These are phyloP conservation scores for Bemisia tabaci DNA, from an alignment of 1,140 invertebrate genomes.

Conservation along the genomic window DNA sequence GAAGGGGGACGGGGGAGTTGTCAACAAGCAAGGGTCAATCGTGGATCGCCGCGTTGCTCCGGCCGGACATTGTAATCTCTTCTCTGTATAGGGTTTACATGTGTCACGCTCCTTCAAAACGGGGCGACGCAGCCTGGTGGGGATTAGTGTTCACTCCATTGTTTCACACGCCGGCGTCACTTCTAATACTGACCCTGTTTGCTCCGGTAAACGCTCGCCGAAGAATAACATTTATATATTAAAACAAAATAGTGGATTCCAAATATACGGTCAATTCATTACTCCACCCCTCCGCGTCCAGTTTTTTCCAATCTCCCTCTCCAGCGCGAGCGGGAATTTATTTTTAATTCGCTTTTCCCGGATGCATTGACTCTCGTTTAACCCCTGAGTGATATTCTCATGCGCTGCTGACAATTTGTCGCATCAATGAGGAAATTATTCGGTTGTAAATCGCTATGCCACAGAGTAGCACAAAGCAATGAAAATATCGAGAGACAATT, in stretches of 20 bases:
- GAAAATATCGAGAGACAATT: too few species aligned
- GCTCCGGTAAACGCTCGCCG: background rate
- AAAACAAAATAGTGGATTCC: background rate
- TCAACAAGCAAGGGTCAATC: background rate
- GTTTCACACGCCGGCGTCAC: background rate
- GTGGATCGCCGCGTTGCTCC: too few species aligned
- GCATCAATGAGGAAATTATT: too few species aligned
- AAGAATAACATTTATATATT: background rate
- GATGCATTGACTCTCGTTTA: background rate
- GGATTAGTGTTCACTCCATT: background rate
- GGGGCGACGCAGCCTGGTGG: background rate
- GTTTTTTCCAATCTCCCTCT: background rate
- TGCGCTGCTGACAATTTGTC: too few species aligned
- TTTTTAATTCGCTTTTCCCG: background rate
- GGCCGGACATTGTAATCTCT: background rate
- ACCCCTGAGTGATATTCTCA: background rate
- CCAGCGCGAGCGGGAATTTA: too few species aligned
- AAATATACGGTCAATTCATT: background rate
- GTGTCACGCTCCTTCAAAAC: background rate
- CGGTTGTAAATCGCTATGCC: too few species aligned
- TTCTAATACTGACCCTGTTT: background rate
- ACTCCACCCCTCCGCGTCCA: background rate
- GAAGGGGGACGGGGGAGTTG: background rate
- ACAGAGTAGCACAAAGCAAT: too few species aligned
- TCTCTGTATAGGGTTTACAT: background rate